These are phyloP conservation scores for Scaptomyza pallida DNA, from an alignment of 1,140 invertebrate species.

Conservation along the genomic window DNA sequence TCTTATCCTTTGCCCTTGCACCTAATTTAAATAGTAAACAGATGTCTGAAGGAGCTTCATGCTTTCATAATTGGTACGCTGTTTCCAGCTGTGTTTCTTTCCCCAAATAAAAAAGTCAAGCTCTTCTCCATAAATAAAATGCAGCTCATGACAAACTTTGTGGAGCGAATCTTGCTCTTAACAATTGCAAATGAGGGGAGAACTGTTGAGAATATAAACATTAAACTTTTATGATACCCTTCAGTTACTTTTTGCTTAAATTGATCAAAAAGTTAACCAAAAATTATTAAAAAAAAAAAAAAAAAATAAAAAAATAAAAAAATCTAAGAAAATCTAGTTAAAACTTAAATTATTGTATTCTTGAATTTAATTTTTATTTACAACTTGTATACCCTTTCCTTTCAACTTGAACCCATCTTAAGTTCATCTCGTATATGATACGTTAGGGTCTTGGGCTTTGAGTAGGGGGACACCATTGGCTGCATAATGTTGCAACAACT, in stretches of 20 bases:
- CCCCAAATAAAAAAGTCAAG: slow-evolving; percentile 21
- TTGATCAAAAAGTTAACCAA: too few relatives aligned
- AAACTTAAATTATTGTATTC: too few relatives aligned
- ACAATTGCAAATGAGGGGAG: slow-evolving; percentile 14
- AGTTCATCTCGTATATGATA: background rate
- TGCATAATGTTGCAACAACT: slow-evolving; percentile 63
- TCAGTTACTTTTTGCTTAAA: too few relatives aligned
- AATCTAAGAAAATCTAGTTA: too few relatives aligned
- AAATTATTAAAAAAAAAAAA: too few relatives aligned
- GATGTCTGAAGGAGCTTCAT: slow-evolving; percentile 33
- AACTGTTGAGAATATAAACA: background rate
- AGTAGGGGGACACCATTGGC: slow-evolving; percentile 10
- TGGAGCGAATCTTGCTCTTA: slow-evolving; percentile 12
- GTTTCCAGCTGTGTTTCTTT: background rate
- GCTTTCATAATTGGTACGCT: slow-evolving; percentile 52
- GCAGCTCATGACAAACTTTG: slow-evolving; percentile 45
- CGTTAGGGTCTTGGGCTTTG: background rate
- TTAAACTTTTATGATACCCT: background rate
- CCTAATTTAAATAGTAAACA: slow-evolving; percentile 55
- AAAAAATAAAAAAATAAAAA: too few relatives aligned
- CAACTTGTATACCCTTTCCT: background rate
- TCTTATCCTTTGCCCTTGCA: slow-evolving; percentile 1
- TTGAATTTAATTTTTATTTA: too few relatives aligned
- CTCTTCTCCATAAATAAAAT: slow-evolving; percentile 1
- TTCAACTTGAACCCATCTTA: background rate